phyloP scores from a whole-genome alignment of 1,140 invertebrate species.

The Bombyx mori region DNA sequence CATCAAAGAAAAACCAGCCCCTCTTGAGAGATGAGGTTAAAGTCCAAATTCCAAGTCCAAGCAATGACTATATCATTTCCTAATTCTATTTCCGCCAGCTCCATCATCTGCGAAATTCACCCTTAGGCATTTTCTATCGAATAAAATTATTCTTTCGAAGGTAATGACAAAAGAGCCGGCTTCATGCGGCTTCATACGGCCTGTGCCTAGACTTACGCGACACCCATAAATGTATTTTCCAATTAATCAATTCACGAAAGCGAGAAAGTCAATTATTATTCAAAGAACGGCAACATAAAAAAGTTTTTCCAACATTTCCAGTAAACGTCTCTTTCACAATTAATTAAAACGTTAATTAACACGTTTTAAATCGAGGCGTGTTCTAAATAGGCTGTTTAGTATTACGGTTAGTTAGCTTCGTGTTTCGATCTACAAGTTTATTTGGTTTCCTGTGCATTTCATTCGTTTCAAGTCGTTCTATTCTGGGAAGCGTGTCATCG shows the following conservation, averaged over 20 bases:
- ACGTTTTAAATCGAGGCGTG: constrained; percentile 21
- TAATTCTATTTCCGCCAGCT: no score
- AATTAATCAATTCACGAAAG: no score
- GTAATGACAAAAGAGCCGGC: background rate
- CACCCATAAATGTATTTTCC: no score
- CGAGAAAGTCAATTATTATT: background rate
- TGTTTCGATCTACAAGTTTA: constrained; percentile 47
- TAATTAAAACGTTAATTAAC: constrained; percentile 14
- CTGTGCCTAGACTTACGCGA: no score
- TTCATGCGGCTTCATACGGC: no score
- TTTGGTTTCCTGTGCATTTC: constrained; percentile 47
- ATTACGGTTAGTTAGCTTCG: constrained; percentile 30
- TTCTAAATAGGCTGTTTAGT: constrained; percentile 43
- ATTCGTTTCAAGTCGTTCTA: constrained; percentile 54
- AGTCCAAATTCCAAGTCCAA: no score
- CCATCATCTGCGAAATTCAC: no score
- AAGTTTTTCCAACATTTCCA: constrained; percentile 1
- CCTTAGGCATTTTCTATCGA: no score
- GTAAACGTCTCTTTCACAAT: constrained; percentile 2
- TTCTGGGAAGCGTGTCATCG: constrained; percentile 56
- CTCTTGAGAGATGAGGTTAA: no score
- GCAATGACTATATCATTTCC: no score
- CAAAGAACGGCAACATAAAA: background rate
- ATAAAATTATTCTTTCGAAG: no score
- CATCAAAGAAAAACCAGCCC: no score